Conservation (phyloP, 2,888 invertebrate genomes). For the Rugalucina vietnamica region DNA sequence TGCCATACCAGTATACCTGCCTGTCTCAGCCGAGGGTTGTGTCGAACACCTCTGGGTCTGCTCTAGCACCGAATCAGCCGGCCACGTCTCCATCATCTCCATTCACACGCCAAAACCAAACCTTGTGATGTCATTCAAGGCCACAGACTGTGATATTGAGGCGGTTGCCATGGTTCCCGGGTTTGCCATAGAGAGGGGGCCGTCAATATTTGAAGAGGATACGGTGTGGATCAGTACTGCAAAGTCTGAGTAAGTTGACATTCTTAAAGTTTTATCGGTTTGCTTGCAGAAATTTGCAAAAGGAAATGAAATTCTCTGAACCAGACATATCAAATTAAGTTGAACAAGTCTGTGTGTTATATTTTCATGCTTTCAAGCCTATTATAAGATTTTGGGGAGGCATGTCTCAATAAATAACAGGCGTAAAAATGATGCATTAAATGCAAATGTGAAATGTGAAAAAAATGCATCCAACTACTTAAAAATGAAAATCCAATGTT, state of each 20-base stretch:
- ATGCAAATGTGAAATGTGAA: too few species aligned
- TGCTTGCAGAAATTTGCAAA: too few species aligned
- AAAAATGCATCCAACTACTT: neutral
- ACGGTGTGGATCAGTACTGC: conserved; percentile 97
- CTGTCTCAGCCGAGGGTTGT: conserved; percentile 83
- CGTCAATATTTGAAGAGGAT: conserved; percentile 77
- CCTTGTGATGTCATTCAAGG: conserved; percentile 79
- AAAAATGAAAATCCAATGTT: neutral
- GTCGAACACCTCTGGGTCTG: conserved; percentile 96
- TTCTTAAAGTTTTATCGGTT: too few species aligned
- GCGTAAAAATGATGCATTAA: too few species aligned
- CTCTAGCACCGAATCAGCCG: conserved; percentile 89
- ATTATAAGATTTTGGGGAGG: too few species aligned
- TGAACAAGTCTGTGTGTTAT: too few species aligned
- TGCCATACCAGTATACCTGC: conserved; percentile 79
- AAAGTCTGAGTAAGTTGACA: conserved; percentile 87
- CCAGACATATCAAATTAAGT: too few species aligned
- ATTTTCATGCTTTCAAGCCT: too few species aligned
- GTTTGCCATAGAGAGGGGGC: conserved; percentile 56
- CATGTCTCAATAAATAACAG: too few species aligned
- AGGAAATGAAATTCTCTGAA: too few species aligned
- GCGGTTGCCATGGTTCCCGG: conserved; percentile 79
- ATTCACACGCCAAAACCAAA: conserved; percentile 79
- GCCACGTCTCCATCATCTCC: conserved; percentile 89
- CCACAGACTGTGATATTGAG: conserved; percentile 67